phyloP scores from a whole-genome alignment of 1,140 invertebrate species.

The Cyrtorhinus lividipennis region DNA sequence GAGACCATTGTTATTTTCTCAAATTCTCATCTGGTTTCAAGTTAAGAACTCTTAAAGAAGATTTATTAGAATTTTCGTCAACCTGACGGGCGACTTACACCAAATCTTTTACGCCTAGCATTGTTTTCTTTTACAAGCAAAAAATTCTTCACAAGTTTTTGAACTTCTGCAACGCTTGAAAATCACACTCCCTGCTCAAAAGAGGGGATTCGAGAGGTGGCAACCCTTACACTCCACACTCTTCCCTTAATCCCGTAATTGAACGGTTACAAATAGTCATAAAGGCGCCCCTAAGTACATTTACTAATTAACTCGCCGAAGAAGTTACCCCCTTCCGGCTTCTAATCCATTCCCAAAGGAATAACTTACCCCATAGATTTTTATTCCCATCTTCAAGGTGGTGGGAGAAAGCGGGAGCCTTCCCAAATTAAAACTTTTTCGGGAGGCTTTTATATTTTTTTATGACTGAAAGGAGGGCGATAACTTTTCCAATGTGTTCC shows the following conservation, averaged over 20 bases:
- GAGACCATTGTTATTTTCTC: too few relatives aligned
- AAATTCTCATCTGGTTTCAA: too few relatives aligned
- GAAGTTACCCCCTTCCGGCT: constrained; percentile 3
- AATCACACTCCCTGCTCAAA: too few relatives aligned
- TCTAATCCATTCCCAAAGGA: constrained; percentile 10
- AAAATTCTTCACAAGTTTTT: too few relatives aligned
- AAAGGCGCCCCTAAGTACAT: constrained; percentile 11
- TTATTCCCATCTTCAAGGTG: constrained; percentile 13
- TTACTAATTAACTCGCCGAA: constrained; percentile 12
- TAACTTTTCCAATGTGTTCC: constrained; percentile 16
- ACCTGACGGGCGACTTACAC: too few relatives aligned
- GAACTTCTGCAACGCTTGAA: too few relatives aligned
- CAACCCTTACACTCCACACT: constrained; percentile 1
- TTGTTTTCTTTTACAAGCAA: too few relatives aligned
- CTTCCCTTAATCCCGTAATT: constrained; percentile 11
- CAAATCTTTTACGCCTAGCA: too few relatives aligned
- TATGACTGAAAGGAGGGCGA: constrained; percentile 11
- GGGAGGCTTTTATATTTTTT: constrained; percentile 14
- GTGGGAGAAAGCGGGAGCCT: not conserved
- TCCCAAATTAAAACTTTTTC: constrained; percentile 15
- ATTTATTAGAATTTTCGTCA: too few relatives aligned
- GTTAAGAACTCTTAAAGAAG: too few relatives aligned
- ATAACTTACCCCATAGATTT: constrained; percentile 16
- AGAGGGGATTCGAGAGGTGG: not conserved
- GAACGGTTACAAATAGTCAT: constrained; percentile 16